Evolutionary conservation across 2,797 vertebrate genomes (phyloP).

Genomic region (Simalia tracyae): DNA sequence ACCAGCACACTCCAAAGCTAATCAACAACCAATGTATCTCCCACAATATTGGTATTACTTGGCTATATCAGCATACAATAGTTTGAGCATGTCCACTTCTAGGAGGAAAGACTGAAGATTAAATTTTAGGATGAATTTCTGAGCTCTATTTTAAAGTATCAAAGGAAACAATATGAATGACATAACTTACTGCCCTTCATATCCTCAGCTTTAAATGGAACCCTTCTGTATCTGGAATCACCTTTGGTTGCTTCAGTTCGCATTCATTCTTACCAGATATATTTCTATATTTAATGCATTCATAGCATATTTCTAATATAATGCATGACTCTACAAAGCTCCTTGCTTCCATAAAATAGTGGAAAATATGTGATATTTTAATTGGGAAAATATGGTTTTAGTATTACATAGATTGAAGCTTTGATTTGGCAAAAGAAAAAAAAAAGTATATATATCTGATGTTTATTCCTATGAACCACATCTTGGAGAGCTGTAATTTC

Average conservation of each 20-base stretch:
- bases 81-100: background rate
- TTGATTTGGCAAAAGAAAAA: background rate
- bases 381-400: slow-evolving; percentile 10
- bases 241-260: background rate
- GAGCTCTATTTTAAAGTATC: background rate
- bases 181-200: background rate
- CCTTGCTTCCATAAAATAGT: slow-evolving; percentile 8
- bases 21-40: background rate
- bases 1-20: background rate
- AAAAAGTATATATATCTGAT: background rate
- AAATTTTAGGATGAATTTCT: slow-evolving; percentile 2
- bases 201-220: background rate
- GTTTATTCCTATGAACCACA: background rate
- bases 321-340: slow-evolving; percentile 11
- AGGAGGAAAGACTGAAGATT: background rate
- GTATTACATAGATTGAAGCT: slow-evolving; percentile 9
- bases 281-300: slow-evolving; percentile 16
- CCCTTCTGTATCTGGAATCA: slow-evolving; percentile 6
- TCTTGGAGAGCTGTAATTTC: background rate
- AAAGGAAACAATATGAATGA: background rate
- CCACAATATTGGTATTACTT: background rate
- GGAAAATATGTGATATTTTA: background rate
- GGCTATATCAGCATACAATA: background rate
- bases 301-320: slow-evolving; percentile 1
- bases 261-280: background rate